These are phyloP conservation scores for Anser brachyrhynchus DNA, from an alignment of 2,113 vertebrate genomes.

Conservation along the genomic window DNA sequence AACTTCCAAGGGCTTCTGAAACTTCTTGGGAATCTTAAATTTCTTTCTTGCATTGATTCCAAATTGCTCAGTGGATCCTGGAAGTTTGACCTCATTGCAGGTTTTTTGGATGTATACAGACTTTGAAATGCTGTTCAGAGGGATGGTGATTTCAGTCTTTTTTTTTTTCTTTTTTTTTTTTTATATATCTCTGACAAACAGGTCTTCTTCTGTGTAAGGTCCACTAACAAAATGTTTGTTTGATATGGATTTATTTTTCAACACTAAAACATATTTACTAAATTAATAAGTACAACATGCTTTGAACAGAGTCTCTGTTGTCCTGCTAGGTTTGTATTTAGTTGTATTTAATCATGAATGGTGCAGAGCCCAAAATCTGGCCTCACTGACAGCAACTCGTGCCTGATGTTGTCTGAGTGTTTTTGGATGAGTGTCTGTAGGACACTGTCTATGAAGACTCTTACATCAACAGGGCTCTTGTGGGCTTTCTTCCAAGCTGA, in stretches of 20 bases:
- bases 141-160: not conserved
- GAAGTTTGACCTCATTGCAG: not conserved
- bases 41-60: not conserved
- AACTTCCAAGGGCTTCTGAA: not conserved
- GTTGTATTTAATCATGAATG: not conserved
- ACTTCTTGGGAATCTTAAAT: not conserved
- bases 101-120: not conserved
- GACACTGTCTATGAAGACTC: not conserved
- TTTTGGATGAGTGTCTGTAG: not conserved
- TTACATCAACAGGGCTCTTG: not conserved
- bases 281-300: not conserved
- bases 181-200: not conserved
- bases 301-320: not conserved
- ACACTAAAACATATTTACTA: not conserved
- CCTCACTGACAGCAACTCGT: not conserved
- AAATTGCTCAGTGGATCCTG: not conserved
- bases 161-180: not conserved
- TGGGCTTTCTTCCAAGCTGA: not conserved
- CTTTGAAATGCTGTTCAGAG: not conserved
- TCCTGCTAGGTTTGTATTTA: not conserved
- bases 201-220: not conserved
- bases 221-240: not conserved
- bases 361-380: not conserved
- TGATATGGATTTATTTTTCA: not conserved
- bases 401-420: not conserved